A percentile compares a stretch with the other conserved stretches of the same genome.
Evolutionary conservation across 2,113 vertebrate genomes (phyloP).

Genomic region (Cnemophilus loriae): DNA sequence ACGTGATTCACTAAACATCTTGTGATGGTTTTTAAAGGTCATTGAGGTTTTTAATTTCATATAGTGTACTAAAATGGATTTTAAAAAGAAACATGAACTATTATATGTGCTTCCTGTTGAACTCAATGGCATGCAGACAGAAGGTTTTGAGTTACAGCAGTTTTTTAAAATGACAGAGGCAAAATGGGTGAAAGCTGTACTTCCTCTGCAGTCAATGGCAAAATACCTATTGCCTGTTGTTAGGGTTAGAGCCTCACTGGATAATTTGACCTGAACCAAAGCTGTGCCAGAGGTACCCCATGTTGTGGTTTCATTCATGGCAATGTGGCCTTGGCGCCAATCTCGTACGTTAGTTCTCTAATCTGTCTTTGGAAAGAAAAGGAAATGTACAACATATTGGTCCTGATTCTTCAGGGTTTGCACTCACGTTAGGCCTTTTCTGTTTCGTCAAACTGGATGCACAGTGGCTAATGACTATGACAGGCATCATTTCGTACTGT

Average conservation of each 20-base stretch:
- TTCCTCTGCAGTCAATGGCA: background rate
- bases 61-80: constrained; percentile 12
- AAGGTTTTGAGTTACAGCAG: constrained; percentile 41
- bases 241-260: background rate
- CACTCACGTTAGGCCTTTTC: background rate
- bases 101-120: constrained; percentile 54
- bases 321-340: background rate
- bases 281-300: background rate
- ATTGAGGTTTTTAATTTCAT: constrained; percentile 57
- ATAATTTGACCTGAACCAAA: background rate
- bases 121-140: background rate
- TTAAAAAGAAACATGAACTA: constrained; percentile 43
- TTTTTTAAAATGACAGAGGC: constrained; percentile 17
- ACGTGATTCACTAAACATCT: background rate
- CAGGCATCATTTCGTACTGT: background rate
- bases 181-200: background rate
- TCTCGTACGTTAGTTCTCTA: background rate
- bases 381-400: background rate
- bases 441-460: background rate
- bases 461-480: fast-evolving
- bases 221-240: background rate
- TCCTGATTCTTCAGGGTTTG: background rate
- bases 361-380: background rate
- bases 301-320: background rate
- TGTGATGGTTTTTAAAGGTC: constrained; percentile 42